phyloP scores from a whole-genome alignment of 2,888 invertebrate genomes.

The Oscheius onirici region DNA sequence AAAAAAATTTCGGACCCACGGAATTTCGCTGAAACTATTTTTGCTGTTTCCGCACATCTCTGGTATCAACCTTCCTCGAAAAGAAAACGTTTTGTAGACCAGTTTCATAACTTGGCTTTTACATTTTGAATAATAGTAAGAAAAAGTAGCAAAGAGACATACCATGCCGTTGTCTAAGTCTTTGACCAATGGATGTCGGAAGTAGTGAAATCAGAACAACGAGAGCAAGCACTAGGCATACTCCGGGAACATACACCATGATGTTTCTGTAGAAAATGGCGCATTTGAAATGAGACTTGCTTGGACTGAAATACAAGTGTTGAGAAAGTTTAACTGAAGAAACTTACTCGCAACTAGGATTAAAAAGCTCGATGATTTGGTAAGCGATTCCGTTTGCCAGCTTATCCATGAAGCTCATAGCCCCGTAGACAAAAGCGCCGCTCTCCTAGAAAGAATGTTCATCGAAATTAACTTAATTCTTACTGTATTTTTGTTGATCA shows the following conservation, averaged over 20 bases:
- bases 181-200: conserved; percentile 51
- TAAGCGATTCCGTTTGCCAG: conserved; percentile 87
- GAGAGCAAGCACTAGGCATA: conserved; percentile 56
- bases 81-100: no score
- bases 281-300: conserved; percentile 52
- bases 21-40: no score
- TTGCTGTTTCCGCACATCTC: no score
- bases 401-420: conserved; percentile 92
- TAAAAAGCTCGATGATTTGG: conserved; percentile 85
- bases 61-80: no score
- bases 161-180: conserved; percentile 31
- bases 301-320: conserved; percentile 42
- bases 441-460: conserved; percentile 77
- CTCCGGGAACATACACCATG: conserved; percentile 67
- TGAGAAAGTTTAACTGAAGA: background rate
- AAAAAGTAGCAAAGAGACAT: no score
- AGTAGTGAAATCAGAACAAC: conserved; percentile 56
- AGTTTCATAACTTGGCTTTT: no score
- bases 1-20: no score
- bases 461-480: conserved; percentile 39
- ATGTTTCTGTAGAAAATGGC: conserved; percentile 61
- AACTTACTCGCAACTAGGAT: conserved; percentile 72
- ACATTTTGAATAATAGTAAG: no score
- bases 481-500: conserved; percentile 84
- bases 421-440: conserved; percentile 89